Base-by-base conservation (phyloP, 2,797 vertebrate species). In the Syngnathus rostellatus region DNA sequence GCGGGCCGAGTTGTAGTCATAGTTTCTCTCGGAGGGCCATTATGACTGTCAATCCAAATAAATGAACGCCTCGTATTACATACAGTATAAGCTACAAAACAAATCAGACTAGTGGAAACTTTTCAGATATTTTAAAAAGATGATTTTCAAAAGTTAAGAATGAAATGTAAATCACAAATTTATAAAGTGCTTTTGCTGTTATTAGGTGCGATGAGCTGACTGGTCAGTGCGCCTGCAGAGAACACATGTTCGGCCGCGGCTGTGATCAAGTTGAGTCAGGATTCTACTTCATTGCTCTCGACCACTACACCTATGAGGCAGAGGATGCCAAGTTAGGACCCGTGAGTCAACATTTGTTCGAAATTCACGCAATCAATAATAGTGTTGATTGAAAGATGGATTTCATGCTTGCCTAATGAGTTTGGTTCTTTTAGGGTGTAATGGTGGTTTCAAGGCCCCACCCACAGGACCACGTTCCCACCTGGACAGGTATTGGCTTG, bases 251-350 rank as follows among this genome's bases (percentile, higher is more conserved):
- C 0, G 95, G 95, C 14, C 93, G 95, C 5, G 94, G 94, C 75
- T 99, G 97, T 71, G 91, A 90, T 64, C 93, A 96, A 79, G 93
- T 98, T 63, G 93, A 98, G 68, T 94, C 95, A 2, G 95, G 97
- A 1, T 99, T 95, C 85, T 99, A 95, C 86, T 96, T 97, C 70
- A 92, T 95, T 51, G 93, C 92, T 6, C 87, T 99, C 54, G 97
- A 99, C 79, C 95, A 99, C 86, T 98, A 99, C 86, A 94, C 94
- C 66, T 98, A 97, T 0, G 97, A 99, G 77, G 96, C 95, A 0
- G 97, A 99, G 77, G 92, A 96, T 19, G 93, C 93, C 71, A 87
- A 69, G 54, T 89, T 98, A 77, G 95, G 95, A 73, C 95, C 94
- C 0, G 96, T 99, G 85, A 94, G 96, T 62, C 2, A n/a, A 40